A percentile compares a stretch with the other conserved stretches of the same genome.
Evolutionary conservation across 2,113 vertebrate genomes (phyloP).

Genomic region (Phocoena sinus): DNA sequence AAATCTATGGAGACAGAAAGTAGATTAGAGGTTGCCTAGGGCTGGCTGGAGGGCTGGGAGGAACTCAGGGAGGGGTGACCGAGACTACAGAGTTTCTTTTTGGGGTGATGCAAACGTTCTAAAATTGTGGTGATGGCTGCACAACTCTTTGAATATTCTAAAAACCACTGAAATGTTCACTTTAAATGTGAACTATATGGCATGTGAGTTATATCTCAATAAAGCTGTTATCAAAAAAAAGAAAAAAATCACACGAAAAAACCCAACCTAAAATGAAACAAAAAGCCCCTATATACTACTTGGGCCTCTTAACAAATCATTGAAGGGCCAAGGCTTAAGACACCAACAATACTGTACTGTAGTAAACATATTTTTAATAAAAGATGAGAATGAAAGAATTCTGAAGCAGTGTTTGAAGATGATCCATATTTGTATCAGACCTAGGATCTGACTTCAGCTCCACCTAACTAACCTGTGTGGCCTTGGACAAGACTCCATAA

Average conservation of each 20-base stretch:
- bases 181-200: neutral
- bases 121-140: neutral
- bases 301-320: neutral
- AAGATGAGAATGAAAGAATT: neutral
- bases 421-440: neutral
- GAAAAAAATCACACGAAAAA: neutral
- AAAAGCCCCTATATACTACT: neutral
- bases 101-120: neutral
- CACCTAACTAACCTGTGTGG: neutral
- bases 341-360: neutral
- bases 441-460: neutral
- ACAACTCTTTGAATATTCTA: neutral
- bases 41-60: neutral
- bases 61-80: fast-evolving
- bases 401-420: neutral
- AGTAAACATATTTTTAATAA: neutral
- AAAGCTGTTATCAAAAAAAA: neutral
- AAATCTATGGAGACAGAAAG: neutral
- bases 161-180: neutral
- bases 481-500: neutral
- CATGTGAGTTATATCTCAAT: neutral
- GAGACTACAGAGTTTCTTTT: neutral
- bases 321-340: neutral
- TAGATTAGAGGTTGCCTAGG: neutral
- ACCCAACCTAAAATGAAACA: neutral